Base-by-base conservation (phyloP, 1,140 invertebrate genomes). In the Harlomillsia oculata region DNA sequence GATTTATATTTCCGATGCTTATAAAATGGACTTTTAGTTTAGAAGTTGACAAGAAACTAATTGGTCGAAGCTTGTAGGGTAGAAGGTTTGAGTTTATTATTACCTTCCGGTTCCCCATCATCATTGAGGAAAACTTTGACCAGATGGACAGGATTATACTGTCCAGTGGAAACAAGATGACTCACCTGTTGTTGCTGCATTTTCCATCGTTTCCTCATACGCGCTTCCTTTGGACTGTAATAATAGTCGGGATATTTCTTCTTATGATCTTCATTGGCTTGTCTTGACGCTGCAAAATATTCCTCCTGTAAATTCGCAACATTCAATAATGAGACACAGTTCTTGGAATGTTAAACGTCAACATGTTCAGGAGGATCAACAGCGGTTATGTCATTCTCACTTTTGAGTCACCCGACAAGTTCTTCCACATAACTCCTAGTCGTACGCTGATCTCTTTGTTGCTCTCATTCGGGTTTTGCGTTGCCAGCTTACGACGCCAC, bases 251-350 rank as follows among this genome's bases (percentile, higher is more conserved):
- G 80, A 73, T 81, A 81, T 68, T 80, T 80, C 63, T 72, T 72
- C 68, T 81, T 81, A 66, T 82, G 80, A 41, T 79, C 77, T 9
- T 73, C 73, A 59, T 79, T 78, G 14, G 78, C 75, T 58, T 75
- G 68, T 41, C 77, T 73, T 3, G 80, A 78, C 51, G 76, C 66
- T 14, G 73, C 67, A 59, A 79, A 81, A 67, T 80, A 82, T 49
- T 76, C 73, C 52, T 76, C 74, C 66, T 79, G 76, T 8, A 59
- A 52, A 36, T 14, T 48, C 9, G 2, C 9, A 37, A n/a, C 8
- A 11, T 25, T n/a, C 16, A 20, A 20, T 26, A 46, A 6, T 16
- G 16, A 32, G 1, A 29, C 1, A 5, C 11, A 5, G 28, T 5
- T 21, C 9, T 26, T 11, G 14, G 11, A 51, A 49, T 49, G 11